Evolutionary conservation across 2,113 vertebrate genomes (phyloP), one percentile per base, ranked within the genome.

Genomic region (Pachypanchax playfairii): DNA sequence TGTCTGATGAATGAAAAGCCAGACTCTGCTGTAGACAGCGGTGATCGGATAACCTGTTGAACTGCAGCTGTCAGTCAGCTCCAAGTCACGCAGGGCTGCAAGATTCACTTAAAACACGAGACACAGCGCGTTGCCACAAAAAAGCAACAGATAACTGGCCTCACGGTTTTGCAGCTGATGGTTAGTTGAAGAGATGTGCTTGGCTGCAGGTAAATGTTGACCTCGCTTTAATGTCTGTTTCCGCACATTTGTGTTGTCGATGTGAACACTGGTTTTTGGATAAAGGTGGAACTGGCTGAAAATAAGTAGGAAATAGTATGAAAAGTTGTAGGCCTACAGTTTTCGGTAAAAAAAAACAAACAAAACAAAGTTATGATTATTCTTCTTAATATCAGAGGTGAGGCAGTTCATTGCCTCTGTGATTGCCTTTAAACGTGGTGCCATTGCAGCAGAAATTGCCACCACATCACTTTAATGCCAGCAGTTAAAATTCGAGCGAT

Each of bases 21-120:
- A 79, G 74, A 79, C 80, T 85, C 33, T 65, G 69, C 61, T 70
- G 90, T 73, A 76, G 53, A 84, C 53, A 65, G 71, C 87, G 85
- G 85, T 82, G 89, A 88, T 91, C 89, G 77, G 78, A 82, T 89
- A 92, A 96, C 94, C 94, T 95, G 94, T 95, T 94, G 94, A 84
- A 82, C 82, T 59, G 67, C 64, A 70, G 70, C 77, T 77, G 79
- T 69, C 83, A 75, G 59, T 75, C 76, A 68, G 75, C 61, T 60
- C 52, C 53, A 6, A 72, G 53, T 52, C 77, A 20, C 20, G 62
- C 55, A 17, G 71, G 46, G 41, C 54, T 4, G 35, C 2, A 24
- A 29, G 44, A 38, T 70, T 43, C 67, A 63, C 44, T 53, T 31
- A 44, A n/a, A n/a, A 44, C 26, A 46, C n/a, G 28, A 52, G 49